Base-by-base conservation (phyloP, 2,888 invertebrate genomes). In the Pristionchus japonicus region DNA sequence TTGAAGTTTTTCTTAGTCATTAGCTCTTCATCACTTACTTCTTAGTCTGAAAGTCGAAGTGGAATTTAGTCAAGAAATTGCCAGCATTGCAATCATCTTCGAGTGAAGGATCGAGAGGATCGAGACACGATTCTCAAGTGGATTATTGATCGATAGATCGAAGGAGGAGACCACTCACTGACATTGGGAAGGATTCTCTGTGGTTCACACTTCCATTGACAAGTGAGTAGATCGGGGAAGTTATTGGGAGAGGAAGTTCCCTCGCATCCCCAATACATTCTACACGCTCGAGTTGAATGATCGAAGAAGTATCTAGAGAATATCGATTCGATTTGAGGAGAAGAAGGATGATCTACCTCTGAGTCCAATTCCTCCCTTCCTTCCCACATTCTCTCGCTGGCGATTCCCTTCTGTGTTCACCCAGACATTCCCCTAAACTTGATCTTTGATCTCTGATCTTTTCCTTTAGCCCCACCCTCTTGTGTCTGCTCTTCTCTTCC, bases 251-350 rank as follows among this genome's bases (percentile, higher is more conserved):
- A 34, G 2, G 37, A 31, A 52, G 43, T 20, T 3, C 34, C 37
- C 40, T 92, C 92, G 80, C 94, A 93, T 83, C 89, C 91, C 94
- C 94, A 94, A 89, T 92, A 94, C 92, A 93, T 92, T 74, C 91
- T 89, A 86, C 94, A 94, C 2, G 88, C 84, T 2, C 91, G 89
- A 15, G 89, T 84, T 47, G 90, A 90, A n/a, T 89, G 89, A 82
- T 93, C 92, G 86, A 90, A 93, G 88, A 87, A 92, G 86, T 92
- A 93, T 86, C 92, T 91, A 80, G 37, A 85, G 17, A 86, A 20
- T 34, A 83, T 47, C 11, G 4, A 82, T 23, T 82, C n/a, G 13
- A 3, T 17, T 6, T 49, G 27, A 23, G 20, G 34, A 6, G 0
- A 27, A 9, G n/a, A 82, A n/a, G 27, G n/a, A 49, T 37, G 57